These are phyloP conservation scores for Adineta ricciae DNA, from an alignment of 2,888 invertebrate genomes.

Conservation along the genomic window DNA sequence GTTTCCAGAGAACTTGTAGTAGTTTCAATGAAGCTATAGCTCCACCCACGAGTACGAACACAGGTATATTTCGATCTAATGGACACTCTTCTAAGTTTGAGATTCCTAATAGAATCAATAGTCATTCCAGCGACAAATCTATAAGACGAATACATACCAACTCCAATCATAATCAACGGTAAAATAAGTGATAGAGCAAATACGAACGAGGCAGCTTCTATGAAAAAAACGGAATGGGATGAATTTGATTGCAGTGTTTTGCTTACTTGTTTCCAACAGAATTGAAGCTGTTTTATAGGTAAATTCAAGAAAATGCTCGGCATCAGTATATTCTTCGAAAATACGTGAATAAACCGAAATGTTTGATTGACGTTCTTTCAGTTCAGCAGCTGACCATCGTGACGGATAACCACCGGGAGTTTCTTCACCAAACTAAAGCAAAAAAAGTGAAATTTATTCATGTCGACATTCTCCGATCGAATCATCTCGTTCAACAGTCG, in stretches of 20 bases:
- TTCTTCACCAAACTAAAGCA: neutral
- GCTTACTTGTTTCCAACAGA: neutral
- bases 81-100: constrained; percentile 19
- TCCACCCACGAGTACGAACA: neutral
- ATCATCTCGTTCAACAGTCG: too few species aligned
- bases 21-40: neutral
- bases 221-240: neutral
- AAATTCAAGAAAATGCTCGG: neutral
- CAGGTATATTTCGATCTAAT: neutral
- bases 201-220: neutral
- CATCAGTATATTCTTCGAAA: constrained; percentile 2
- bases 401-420: neutral
- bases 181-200: neutral
- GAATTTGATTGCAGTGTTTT: neutral
- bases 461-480: too few species aligned
- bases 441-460: neutral
- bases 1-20: neutral
- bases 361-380: neutral
- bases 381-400: neutral
- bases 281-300: neutral
- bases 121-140: neutral
- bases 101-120: neutral
- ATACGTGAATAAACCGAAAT: neutral
- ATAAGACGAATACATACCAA: neutral
- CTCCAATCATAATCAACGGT: neutral